Evolutionary conservation across 2,797 vertebrate species (phyloP), one percentile per base, ranked within the genome.

Genomic region (Manis pentadactyla): DNA sequence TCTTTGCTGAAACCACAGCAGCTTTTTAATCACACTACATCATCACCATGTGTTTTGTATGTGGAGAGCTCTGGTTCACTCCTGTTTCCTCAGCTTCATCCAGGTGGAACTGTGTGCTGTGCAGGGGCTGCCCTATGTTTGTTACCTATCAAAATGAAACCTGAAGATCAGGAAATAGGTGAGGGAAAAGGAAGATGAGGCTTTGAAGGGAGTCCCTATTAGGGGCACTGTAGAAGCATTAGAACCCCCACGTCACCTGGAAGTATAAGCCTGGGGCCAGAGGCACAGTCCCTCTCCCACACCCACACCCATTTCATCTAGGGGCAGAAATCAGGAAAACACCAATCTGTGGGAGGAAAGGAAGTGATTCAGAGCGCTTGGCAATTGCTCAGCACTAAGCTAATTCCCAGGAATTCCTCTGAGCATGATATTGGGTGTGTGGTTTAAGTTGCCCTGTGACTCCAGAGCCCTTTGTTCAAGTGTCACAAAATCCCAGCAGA

Each of bases 301-400:
- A 12, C 39, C 34, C 1, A 1, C 15, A 17, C 29, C 15, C 89
- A 42, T 68, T 85, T 87, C n/a, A 29, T 27, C 15, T 42, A 71
- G 74, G 71, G 90, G 51, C 85, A 82, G 69, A 88, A 86, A 85
- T 51, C 63, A 51, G 61, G 68, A 69, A 92, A 84, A 42, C 73
- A 55, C 74, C 91, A 73, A 21, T 90, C 78, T 75, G 3, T 55
- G 46, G 81, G 71, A 57, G 57, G 57, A 79, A 77, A 93, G 87
- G 64, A 92, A 63, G 49, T 94, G 91, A 95, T 68, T 97, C 84
- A 96, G 85, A 81, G 93, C 18, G 13, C n/a, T 29, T 86, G 91
- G 90, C 92, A 77, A 39, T 73, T 21, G 17, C 17, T 75, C 19
- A 31, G 46, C 88, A 59, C 23, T 66, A 78, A 94, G 18, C 7